phyloP scores from a whole-genome alignment of 2,888 invertebrate genomes.

The Siphlonurus alternatus region DNA sequence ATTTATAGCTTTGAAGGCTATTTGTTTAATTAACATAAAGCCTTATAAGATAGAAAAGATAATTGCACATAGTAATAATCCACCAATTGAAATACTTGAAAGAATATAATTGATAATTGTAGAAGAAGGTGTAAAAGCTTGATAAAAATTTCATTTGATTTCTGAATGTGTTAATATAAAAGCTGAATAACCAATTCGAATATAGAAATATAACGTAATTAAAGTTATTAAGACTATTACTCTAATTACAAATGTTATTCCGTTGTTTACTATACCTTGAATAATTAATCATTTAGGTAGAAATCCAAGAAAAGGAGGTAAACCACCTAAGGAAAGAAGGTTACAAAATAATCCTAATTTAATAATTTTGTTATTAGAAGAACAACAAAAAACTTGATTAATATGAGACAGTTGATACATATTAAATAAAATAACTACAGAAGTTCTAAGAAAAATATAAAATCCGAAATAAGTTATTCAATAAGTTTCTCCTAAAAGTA shows the following conservation, averaged over 20 bases:
- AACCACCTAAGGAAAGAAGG: constrained; percentile 37
- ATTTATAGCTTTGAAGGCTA: constrained; percentile 45
- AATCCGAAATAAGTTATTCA: constrained; percentile 28
- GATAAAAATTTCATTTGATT: constrained; percentile 20
- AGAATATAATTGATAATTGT: too few relatives aligned
- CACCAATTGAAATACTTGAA: constrained; percentile 20
- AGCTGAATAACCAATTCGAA: constrained; percentile 28
- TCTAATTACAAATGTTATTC: constrained; percentile 27
- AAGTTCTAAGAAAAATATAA: constrained; percentile 30
- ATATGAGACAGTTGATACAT: constrained; percentile 31
- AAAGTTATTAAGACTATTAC: constrained; percentile 34
- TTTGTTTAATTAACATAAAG: constrained; percentile 44
- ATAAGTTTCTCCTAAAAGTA: constrained; percentile 10
- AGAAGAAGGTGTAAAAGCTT: too few relatives aligned
- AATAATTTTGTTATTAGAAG: constrained; percentile 25
- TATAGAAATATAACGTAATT: constrained; percentile 37
- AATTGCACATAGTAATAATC: constrained; percentile 15
- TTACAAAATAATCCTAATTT: constrained; percentile 29
- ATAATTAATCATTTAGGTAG: constrained; percentile 41
- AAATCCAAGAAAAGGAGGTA: constrained; percentile 43
- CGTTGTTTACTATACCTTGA: constrained; percentile 31
- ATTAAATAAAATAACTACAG: constrained; percentile 31
- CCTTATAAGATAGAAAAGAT: constrained; percentile 23
- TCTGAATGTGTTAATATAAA: constrained; percentile 12
- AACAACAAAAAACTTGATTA: constrained; percentile 33